Conservation (phyloP, 2,797 vertebrate species). For the Onychomys arenicola region DNA sequence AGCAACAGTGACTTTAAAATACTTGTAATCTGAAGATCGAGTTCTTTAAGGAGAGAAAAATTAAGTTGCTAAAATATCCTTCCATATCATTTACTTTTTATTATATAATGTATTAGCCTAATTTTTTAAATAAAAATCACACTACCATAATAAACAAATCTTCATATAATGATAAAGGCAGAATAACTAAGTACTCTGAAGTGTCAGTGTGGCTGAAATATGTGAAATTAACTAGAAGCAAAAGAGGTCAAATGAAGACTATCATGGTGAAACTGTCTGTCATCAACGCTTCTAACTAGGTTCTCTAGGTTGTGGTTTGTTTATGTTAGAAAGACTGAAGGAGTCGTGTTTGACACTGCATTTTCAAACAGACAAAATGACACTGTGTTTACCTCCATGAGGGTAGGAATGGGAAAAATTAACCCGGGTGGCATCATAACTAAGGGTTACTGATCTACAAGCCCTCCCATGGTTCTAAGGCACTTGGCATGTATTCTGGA, state of each 20-base stretch:
- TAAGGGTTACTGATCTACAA: neutral
- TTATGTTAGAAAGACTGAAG: neutral
- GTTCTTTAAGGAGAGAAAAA: constrained; percentile 39
- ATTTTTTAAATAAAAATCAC: constrained; percentile 18
- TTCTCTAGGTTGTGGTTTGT: neutral
- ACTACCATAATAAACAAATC: neutral
- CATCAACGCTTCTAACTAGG: neutral
- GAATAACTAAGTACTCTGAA: constrained; percentile 7
- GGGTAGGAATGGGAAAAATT: neutral
- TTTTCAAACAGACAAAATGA: constrained; percentile 2
- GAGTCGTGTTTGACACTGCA: neutral
- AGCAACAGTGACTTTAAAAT: neutral
- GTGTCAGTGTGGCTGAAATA: neutral
- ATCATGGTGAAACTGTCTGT: neutral
- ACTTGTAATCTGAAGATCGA: constrained; percentile 17
- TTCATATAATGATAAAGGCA: constrained; percentile 10
- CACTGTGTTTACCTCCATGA: neutral
- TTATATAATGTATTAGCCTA: neutral
- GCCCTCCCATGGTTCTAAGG: constrained; percentile 18
- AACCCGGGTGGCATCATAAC: neutral
- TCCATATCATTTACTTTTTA: neutral
- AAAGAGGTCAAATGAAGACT: neutral
- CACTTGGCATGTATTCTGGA: neutral
- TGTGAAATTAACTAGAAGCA: neutral
- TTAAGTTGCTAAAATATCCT: neutral